Evolutionary conservation across 92 coral and sea anemone species (phyloP).

Genomic region (Blastomussa wellsi): DNA sequence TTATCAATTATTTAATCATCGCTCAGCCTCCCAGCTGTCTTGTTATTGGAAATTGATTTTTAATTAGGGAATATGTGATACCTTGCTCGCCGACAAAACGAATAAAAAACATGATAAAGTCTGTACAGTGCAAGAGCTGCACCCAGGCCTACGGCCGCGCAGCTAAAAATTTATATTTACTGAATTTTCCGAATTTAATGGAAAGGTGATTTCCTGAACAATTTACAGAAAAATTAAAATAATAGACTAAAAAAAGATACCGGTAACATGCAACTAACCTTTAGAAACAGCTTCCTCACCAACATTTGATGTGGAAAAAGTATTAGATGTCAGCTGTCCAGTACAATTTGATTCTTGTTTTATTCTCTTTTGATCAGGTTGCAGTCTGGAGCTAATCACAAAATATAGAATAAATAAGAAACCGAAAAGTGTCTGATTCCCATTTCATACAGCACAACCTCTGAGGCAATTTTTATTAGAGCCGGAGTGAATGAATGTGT

Average conservation of each 20-base stretch:
- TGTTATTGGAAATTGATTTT: too few relatives aligned
- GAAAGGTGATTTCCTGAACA: neutral
- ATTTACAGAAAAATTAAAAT: neutral
- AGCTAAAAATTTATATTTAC: too few relatives aligned
- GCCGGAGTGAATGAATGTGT: too few relatives aligned
- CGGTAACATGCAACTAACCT: neutral
- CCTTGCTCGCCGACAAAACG: too few relatives aligned
- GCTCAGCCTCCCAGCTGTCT: too few relatives aligned
- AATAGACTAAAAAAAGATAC: neutral
- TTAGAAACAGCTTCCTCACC: conserved; percentile 1
- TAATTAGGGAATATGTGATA: too few relatives aligned
- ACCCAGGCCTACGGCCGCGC: too few relatives aligned
- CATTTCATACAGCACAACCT: neutral
- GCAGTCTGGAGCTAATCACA: conserved; percentile 79
- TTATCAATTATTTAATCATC: too few relatives aligned
- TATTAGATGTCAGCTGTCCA: neutral
- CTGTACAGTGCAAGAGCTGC: too few relatives aligned
- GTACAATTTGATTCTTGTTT: conserved; percentile 20
- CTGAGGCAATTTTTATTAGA: too few relatives aligned
- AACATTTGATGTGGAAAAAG: neutral
- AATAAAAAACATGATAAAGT: too few relatives aligned
- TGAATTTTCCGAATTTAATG: too few relatives aligned
- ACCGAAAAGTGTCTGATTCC: neutral
- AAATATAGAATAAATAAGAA: neutral
- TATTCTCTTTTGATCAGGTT: conserved; percentile 79